Evolutionary conservation across 2,113 vertebrate genomes (phyloP).

Genomic region (Labrus mixtus): DNA sequence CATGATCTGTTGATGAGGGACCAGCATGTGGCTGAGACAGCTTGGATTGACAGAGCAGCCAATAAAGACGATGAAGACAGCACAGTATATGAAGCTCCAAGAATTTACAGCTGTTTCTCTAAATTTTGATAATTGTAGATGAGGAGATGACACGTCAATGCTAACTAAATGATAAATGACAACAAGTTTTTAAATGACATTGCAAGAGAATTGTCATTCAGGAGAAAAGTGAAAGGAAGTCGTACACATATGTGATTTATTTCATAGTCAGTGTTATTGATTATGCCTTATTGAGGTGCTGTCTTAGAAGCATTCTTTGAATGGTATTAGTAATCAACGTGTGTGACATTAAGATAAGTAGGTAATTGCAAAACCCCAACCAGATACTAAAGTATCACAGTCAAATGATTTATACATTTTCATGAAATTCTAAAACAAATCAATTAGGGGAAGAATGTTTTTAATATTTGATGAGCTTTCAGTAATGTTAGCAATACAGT

Average conservation of each 20-base stretch:
- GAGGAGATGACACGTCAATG: slow-evolving; percentile 28
- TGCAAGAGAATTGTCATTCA: slow-evolving; percentile 5
- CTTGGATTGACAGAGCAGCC: slow-evolving; percentile 41
- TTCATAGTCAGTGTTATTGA: not conserved
- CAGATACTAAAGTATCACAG: not conserved
- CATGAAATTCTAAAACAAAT: too few species aligned
- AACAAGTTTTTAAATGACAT: slow-evolving; percentile 34
- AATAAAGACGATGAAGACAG: slow-evolving; percentile 32
- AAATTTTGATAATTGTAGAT: slow-evolving; percentile 25
- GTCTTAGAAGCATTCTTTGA: not conserved
- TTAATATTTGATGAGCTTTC: too few species aligned
- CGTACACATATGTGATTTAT: slow-evolving; percentile 4
- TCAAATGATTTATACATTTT: too few species aligned
- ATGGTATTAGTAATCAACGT: not conserved
- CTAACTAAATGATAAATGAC: slow-evolving; percentile 51
- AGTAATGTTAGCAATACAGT: too few species aligned
- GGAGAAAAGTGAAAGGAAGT: slow-evolving; percentile 5
- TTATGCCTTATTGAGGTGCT: not conserved
- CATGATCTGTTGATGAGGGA: slow-evolving; percentile 63
- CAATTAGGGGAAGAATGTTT: too few species aligned
- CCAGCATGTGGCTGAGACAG: slow-evolving; percentile 52
- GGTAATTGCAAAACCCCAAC: not conserved
- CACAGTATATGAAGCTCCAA: slow-evolving; percentile 4
- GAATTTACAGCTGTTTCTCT: slow-evolving; percentile 21
- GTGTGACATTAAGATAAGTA: too few species aligned